Conservation (phyloP, 2,113 vertebrate species). For the Dissostichus mawsoni region DNA sequence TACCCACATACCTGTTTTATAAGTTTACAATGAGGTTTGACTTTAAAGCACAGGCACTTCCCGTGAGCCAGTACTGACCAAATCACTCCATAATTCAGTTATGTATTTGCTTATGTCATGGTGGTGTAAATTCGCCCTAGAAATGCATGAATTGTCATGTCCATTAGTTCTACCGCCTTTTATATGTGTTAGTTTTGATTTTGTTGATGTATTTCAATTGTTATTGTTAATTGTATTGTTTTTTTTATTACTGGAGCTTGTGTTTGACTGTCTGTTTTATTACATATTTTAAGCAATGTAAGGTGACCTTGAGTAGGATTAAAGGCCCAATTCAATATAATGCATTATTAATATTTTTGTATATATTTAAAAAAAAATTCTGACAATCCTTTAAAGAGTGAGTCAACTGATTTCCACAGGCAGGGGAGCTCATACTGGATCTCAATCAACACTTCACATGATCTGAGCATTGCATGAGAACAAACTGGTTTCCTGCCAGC, state of each 20-base stretch:
- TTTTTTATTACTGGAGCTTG: no score
- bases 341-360: background rate
- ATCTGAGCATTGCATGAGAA: conserved; percentile 9
- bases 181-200: no score
- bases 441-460: conserved; percentile 3
- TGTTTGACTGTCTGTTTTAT: no score
- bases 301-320: no score
- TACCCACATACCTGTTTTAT: conserved; percentile 34
- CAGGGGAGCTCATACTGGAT: background rate
- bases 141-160: background rate
- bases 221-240: no score
- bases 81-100: background rate
- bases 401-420: background rate
- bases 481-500: conserved; percentile 1
- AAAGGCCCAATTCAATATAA: no score
- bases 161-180: background rate
- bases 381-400: background rate
- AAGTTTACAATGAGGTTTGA: conserved; percentile 10
- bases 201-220: no score
- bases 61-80: conserved; percentile 20
- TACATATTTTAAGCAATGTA: no score
- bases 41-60: conserved; percentile 6
- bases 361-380: background rate
- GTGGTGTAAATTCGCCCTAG: background rate
- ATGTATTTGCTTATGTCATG: background rate